Evolutionary conservation across 2,113 vertebrate species (phyloP).

Genomic region (Xiphophorus hellerii): DNA sequence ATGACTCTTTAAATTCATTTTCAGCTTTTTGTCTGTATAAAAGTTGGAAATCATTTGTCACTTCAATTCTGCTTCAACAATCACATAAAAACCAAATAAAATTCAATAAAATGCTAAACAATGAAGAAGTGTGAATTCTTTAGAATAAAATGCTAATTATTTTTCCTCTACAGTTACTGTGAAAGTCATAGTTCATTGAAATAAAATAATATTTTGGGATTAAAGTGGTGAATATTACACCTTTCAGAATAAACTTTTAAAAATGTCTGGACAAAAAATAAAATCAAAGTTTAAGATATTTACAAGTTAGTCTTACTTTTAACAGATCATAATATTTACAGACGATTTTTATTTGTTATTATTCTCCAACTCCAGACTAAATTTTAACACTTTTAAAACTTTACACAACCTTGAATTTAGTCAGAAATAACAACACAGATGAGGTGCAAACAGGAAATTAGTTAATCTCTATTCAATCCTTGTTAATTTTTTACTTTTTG

Average conservation of each 20-base stretch:
- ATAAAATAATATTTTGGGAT: too few relatives aligned
- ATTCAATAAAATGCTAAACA: too few relatives aligned
- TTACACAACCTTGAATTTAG: neutral
- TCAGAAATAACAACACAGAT: neutral
- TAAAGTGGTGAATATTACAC: too few relatives aligned
- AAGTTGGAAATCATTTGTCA: neutral
- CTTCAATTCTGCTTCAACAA: too few relatives aligned
- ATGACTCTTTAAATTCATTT: neutral
- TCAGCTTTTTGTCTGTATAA: neutral
- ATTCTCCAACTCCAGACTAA: neutral
- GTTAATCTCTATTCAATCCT: neutral
- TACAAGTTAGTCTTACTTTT: neutral
- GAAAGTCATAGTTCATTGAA: too few relatives aligned
- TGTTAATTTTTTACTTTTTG: neutral
- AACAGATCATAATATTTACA: neutral
- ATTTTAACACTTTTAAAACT: neutral
- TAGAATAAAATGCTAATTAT: too few relatives aligned
- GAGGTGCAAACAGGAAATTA: neutral
- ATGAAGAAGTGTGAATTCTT: too few relatives aligned
- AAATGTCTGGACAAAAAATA: too few relatives aligned
- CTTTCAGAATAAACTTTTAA: too few relatives aligned
- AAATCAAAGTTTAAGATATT: too few relatives aligned
- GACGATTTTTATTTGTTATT: neutral
- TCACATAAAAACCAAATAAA: too few relatives aligned
- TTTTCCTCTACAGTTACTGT: too few relatives aligned